phyloP scores from a whole-genome alignment of 2,888 invertebrate genomes.

The Phengaris arion region DNA sequence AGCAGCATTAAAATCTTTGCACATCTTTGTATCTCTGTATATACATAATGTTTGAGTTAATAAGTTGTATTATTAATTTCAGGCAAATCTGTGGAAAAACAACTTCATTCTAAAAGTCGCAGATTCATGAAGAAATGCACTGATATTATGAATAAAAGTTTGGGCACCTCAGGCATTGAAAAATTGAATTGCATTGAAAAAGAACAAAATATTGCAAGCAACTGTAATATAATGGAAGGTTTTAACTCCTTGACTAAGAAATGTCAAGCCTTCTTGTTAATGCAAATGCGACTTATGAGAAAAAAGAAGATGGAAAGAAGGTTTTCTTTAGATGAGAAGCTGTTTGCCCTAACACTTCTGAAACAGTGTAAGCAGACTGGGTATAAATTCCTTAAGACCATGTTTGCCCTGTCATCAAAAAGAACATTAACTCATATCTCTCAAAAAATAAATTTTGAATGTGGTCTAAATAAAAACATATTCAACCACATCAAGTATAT shows the following conservation, averaged over 20 bases:
- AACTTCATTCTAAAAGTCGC: background rate
- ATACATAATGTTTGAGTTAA: background rate
- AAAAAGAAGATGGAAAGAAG: constrained; percentile 9
- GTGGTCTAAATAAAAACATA: background rate
- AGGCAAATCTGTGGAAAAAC: background rate
- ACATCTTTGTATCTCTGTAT: background rate
- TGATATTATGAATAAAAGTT: background rate
- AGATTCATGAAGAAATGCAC: background rate
- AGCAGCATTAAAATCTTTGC: background rate
- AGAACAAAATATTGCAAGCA: background rate
- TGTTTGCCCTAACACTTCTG: constrained; percentile 16
- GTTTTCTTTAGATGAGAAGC: constrained; percentile 27
- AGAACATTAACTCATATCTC: background rate
- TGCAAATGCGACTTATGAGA: background rate
- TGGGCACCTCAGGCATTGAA: background rate
- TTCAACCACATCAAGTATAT: background rate
- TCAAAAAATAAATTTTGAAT: background rate
- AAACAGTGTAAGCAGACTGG: constrained; percentile 26
- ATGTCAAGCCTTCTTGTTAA: constrained; percentile 23
- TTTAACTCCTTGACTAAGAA: constrained; percentile 31
- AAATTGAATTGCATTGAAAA: background rate
- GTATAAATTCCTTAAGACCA: constrained; percentile 27
- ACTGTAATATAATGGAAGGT: background rate
- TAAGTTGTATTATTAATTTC: background rate
- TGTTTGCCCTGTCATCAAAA: constrained; percentile 21